Evolutionary conservation across 2,797 vertebrate genomes (phyloP).

Genomic region (Sylvia borin): DNA sequence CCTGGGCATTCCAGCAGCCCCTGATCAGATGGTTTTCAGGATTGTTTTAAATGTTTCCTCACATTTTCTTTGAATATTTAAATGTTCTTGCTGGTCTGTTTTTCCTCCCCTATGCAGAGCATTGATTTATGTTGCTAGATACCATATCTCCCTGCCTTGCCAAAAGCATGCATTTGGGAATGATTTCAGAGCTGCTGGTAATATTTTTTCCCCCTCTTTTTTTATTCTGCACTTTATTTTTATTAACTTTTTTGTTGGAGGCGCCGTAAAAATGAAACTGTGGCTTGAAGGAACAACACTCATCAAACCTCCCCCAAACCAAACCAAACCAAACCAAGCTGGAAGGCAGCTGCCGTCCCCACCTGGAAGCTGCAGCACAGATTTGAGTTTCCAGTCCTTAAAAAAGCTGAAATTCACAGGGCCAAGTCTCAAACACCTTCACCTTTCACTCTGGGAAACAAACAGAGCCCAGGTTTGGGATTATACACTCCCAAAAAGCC

Average conservation of each 20-base stretch:
- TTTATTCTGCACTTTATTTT: conserved; percentile 52
- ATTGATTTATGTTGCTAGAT: conserved; percentile 47
- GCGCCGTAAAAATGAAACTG: conserved; percentile 3
- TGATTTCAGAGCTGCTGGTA: conserved; percentile 32
- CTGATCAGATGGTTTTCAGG: background rate
- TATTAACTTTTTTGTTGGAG: conserved; percentile 48
- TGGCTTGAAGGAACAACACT: conserved; percentile 10
- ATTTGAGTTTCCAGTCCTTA: background rate
- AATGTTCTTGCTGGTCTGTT: background rate
- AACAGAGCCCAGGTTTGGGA: background rate
- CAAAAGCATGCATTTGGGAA: conserved; percentile 47
- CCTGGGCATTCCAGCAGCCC: background rate
- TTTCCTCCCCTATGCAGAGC: background rate
- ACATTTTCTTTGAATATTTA: conserved; percentile 22
- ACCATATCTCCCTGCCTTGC: conserved; percentile 39
- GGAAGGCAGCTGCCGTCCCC: background rate
- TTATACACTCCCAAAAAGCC: background rate
- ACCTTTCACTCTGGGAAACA: background rate
- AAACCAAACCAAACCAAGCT: background rate
- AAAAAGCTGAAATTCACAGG: background rate
- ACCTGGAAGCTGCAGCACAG: background rate
- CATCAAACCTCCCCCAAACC: background rate
- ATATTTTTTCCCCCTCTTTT: background rate
- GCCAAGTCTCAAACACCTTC: background rate
- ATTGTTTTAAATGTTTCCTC: background rate